Base-by-base conservation (phyloP, 2,113 vertebrate genomes). In the Microcebus griseorufus region DNA sequence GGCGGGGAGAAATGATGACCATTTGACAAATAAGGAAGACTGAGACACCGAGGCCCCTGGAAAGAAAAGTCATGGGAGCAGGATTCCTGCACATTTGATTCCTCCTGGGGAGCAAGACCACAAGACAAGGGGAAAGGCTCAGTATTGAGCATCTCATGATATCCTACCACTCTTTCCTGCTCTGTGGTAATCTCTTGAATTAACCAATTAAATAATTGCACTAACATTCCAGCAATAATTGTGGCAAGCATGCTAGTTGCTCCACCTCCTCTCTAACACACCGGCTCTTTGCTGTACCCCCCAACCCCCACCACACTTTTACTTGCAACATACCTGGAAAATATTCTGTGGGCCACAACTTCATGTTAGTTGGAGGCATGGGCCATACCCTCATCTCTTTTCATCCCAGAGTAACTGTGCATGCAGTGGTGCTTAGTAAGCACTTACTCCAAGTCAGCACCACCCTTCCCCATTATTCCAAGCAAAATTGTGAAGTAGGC, bases 71-170 rank as follows among this genome's bases (percentile, higher is more conserved):
- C 27, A 0, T 7, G 12, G 60, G 34, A 67, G 39, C 12, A 73
- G 55, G 67, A 89, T 80, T 62, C 69, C 27, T 72, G 53, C 42
- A 58, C 25, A 29, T n/a, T 13, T 55, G 60, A 83, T 23, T 23
- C 8, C 39, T 42, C 69, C n/a, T 67, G 75, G 75, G 80, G 53
- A 65, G 55, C 48, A 85, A 29, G 60, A 53, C 22, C 32, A 55
- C 45, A 25, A 34, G 23, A 23, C 25, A 17, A 0, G 29, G 42
- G n/a, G 25, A 53, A 45, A 55, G 51, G 27, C 22, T 73, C 51
- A 22, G 1, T 0, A 1, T 1, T 7, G 51, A 75, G 6, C 1
- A 34, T 45, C n/a, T 53, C 29, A 13, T 22, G 25, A 70, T 22
- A 34, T 17, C 58, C 13, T 70, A 3, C 34, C 65, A 45, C 78